Base-by-base conservation (phyloP, 2,113 vertebrate species). In the Etia nguti region DNA sequence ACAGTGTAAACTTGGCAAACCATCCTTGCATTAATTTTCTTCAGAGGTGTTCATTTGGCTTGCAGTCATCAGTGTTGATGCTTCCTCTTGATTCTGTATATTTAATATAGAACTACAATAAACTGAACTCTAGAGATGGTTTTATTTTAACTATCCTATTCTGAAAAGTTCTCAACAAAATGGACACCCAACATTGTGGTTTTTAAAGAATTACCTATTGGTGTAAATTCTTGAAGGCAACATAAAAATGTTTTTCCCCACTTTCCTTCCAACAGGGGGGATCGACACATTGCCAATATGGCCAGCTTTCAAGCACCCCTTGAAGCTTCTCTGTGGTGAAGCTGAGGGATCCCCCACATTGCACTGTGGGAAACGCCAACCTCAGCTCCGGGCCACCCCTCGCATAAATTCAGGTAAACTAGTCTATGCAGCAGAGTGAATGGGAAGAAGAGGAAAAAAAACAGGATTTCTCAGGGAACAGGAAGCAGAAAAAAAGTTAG, bases 191-290 rank as follows among this genome's bases (percentile, higher is more conserved):
- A 90, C 94, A 68, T 92, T 86, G 94, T 94, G 95, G 95, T 92
- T 93, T 92, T 94, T 88, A 93, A 96, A 96, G 92, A 95, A 95
- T 95, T 91, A 92, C 89, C 91, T 94, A 95, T 92, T 87, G 92
- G 93, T 94, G 93, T 95, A 93, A 93, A 95, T 95, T 95, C 94
- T 96, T 94, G 91, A 97, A 97, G 96, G 96, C 96, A 97, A 96
- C 95, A 93, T 93, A 96, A 97, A 96, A 95, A 94, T 92, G 81
- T 93, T 84, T 92, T 89, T 81, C 92, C 87, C 91, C 84, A 90
- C 80, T 82, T 89, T 82, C 88, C 84, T 83, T 93, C 86, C 92
- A 89, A 90, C 88, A 90, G 86, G 89, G 92, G 93, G 90, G 92
- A 89, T 86, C 90, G 88, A 90, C 89, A 90, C 43, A 77, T 77